Evolutionary conservation across 2,888 invertebrate species (phyloP), one percentile per base, ranked within the genome.

Genomic region (Resseliella maxima): DNA sequence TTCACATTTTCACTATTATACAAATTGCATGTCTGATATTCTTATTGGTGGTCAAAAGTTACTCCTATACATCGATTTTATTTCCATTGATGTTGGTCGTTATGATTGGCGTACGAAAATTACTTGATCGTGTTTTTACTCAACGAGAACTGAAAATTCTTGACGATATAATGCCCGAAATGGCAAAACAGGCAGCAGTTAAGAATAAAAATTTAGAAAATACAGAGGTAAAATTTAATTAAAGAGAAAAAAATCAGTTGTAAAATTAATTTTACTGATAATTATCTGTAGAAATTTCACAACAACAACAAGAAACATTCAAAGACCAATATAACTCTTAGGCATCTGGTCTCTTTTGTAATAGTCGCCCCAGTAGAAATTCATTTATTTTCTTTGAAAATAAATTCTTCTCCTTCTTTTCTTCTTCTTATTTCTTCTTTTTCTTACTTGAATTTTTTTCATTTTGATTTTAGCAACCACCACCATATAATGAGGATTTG

Each of bases 81-180:
- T 99, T 99, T 92, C 99, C 99, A 3, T 92, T 99, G 87, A 98
- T 99, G 98, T 93, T 99, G 90, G 97, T 99, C 85, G 98, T 99
- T 36, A 99, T 99, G 96, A 98, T 99, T 89, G 97, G 97, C 8
- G 97, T 99, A 88, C 93, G 99, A 87, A 99, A 99, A 92, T 92
- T 95, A 0, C 92, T 99, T 89, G 99, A 99, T 90, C 93, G 96
- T 87, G 91, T 98, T 87, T 99, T 99, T 91, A 97, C 98, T 0
- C 94, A 96, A 88, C 93, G 97, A 85, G 99, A 99, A 91, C 92
- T 99, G 89, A 98, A 97, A 91, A 98, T 98, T 89, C 92, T 99
- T 88, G 99, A 99, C 91, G 99, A 99, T 89, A 95, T 99, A 81
- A 98, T 99, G 97, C 99, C 99, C 64, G 98, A 98, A 91, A 95